Conservation (phyloP, 2,888 invertebrate species). For the Apodemia zela region DNA sequence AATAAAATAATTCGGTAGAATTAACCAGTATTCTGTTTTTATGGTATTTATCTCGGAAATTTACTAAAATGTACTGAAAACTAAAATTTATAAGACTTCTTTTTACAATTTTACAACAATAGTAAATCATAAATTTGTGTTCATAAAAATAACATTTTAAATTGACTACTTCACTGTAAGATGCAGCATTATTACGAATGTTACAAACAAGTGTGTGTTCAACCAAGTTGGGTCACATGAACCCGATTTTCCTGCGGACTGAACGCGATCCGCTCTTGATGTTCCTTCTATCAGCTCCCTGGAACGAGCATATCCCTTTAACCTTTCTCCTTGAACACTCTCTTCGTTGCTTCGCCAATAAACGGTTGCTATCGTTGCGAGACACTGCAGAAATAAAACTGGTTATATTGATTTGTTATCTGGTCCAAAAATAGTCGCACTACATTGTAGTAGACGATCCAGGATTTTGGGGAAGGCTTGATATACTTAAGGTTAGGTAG, state of each 20-base stretch:
- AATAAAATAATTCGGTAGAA: no score
- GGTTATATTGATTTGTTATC: background rate
- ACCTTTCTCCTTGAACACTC: constrained; percentile 89
- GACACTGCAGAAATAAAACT: constrained; percentile 78
- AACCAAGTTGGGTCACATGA: constrained; percentile 41
- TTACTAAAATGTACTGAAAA: no score
- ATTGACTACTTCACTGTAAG: background rate
- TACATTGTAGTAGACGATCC: no score
- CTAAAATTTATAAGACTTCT: background rate
- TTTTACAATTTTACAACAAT: background rate
- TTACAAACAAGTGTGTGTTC: constrained; percentile 32
- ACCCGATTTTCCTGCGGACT: constrained; percentile 78
- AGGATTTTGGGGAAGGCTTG: no score
- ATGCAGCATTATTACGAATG: constrained; percentile 16
- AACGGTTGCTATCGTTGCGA: constrained; percentile 92
- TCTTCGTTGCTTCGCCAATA: constrained; percentile 94
- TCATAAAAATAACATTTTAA: constrained; percentile 3
- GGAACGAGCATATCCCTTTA: constrained; percentile 88
- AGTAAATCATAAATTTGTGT: background rate
- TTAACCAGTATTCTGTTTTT: no score
- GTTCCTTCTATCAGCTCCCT: constrained; percentile 84
- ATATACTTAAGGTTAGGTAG: no score
- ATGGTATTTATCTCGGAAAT: no score
- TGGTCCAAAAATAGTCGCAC: no score
- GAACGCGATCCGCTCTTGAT: constrained; percentile 87